Evolutionary conservation across 2,113 vertebrate species (phyloP).

Genomic region (Microcebus murinus): DNA sequence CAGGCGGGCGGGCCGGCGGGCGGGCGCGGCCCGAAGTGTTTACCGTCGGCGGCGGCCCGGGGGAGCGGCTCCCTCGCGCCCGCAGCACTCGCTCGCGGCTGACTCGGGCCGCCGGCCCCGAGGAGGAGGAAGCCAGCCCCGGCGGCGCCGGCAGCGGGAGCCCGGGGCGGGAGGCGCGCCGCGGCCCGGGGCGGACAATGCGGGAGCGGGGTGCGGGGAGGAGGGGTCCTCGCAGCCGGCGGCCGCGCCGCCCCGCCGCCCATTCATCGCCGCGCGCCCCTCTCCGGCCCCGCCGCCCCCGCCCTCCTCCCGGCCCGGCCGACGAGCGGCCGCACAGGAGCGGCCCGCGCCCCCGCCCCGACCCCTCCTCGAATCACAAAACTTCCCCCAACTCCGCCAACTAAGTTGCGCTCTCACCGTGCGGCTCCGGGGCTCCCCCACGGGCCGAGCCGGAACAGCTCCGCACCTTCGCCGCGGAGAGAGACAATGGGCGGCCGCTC

Average conservation of each 20-base stretch:
- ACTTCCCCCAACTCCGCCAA: conserved; percentile 79
- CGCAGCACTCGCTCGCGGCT: background rate
- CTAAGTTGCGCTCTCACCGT: conserved; percentile 75
- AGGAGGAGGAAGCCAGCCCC: background rate
- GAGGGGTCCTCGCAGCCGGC: no score
- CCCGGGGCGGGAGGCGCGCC: no score
- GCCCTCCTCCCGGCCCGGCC: background rate
- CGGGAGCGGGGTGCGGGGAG: background rate
- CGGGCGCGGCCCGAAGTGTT: background rate
- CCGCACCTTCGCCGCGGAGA: conserved; percentile 50
- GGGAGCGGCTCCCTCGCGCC: conserved; percentile 5
- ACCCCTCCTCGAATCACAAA: conserved; percentile 55
- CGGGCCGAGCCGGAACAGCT: conserved; percentile 57
- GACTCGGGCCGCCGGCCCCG: background rate
- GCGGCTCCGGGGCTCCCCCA: conserved; percentile 66
- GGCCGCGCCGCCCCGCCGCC: background rate
- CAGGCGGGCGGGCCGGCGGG: conserved; percentile 26
- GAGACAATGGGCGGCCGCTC: conserved; percentile 60
- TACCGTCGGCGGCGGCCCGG: background rate
- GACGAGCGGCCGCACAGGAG: background rate
- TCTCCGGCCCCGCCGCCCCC: background rate
- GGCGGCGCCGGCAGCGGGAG: accelerated
- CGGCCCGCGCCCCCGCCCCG: background rate
- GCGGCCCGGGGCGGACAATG: conserved; percentile 16
- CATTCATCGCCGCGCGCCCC: background rate